Evolutionary conservation across 2,888 invertebrate species (phyloP).

Genomic region (Trichacis sp.): DNA sequence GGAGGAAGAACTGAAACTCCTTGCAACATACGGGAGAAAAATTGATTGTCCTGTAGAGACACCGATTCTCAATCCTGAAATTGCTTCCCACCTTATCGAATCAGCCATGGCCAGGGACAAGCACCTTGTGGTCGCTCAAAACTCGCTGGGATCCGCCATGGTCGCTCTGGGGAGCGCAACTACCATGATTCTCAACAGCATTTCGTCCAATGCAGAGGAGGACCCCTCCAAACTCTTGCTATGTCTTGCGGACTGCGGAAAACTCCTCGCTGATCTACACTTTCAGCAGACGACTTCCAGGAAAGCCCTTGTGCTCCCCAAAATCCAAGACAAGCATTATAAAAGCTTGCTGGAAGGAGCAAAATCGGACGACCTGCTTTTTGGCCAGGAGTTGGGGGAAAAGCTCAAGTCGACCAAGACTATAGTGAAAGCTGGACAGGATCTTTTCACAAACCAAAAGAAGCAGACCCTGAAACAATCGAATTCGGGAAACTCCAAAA

Average conservation of each 20-base stretch:
- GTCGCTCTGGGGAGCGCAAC: conserved; percentile 17
- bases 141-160: conserved; percentile 17
- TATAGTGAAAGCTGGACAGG: conserved; percentile 21
- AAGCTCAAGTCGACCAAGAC: conserved; percentile 21
- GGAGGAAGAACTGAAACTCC: too few species aligned
- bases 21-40: too few species aligned
- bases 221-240: neutral
- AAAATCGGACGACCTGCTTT: conserved; percentile 17
- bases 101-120: conserved; percentile 28
- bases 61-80: conserved; percentile 22
- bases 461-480: neutral
- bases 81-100: conserved; percentile 11
- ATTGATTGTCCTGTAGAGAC: neutral
- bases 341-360: conserved; percentile 19
- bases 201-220: conserved; percentile 9
- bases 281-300: conserved; percentile 19
- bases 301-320: conserved; percentile 23
- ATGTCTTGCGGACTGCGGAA: conserved; percentile 12
- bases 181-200: neutral
- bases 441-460: neutral
- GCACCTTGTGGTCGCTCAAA: conserved; percentile 21
- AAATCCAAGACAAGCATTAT: conserved; percentile 14
- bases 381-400: conserved; percentile 16
- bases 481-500: conserved; percentile 22
- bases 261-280: conserved; percentile 12